A percentile compares a stretch with the other conserved stretches of the same genome.
Evolutionary conservation across 35 echinoderm and acorn worm genomes (phyloP).

Genomic region (Stichopus chloronotus): DNA sequence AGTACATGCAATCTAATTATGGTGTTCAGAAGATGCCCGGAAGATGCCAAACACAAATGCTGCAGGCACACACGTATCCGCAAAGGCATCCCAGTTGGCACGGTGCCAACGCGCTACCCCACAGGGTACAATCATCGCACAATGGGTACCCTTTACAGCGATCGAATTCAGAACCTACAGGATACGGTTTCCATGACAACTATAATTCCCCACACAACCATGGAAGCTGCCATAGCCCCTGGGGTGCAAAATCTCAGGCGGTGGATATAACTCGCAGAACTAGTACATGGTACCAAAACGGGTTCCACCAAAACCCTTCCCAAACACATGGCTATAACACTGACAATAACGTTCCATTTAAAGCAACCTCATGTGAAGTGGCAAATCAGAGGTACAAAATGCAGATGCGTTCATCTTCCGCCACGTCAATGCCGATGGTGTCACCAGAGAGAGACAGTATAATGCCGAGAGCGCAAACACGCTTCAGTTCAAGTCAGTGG

Average conservation of each 20-base stretch:
- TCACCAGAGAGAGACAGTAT: neutral
- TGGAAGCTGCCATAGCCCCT: neutral
- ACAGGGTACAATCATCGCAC: neutral
- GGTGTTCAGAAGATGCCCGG: constrained; percentile 8
- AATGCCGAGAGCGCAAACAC: neutral
- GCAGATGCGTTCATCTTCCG: neutral
- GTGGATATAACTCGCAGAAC: neutral
- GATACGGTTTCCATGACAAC: neutral
- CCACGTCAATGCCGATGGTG: neutral
- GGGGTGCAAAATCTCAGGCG: constrained; percentile 24
- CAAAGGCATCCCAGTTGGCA: constrained; percentile 46
- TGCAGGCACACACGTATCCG: neutral
- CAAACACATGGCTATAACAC: neutral
- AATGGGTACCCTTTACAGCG: constrained; percentile 41
- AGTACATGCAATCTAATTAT: constrained; percentile 41
- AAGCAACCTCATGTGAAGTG: neutral
- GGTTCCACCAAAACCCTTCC: neutral
- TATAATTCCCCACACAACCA: neutral
- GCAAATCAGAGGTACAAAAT: neutral
- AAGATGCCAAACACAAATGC: constrained; percentile 7
- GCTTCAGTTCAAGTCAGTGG: constrained; percentile 18
- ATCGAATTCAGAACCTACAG: constrained; percentile 35
- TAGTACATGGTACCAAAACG: neutral
- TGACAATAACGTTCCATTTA: neutral
- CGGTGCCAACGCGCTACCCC: neutral